phyloP scores from a whole-genome alignment of 2,888 invertebrate species.

The Saturnia pavonia region DNA sequence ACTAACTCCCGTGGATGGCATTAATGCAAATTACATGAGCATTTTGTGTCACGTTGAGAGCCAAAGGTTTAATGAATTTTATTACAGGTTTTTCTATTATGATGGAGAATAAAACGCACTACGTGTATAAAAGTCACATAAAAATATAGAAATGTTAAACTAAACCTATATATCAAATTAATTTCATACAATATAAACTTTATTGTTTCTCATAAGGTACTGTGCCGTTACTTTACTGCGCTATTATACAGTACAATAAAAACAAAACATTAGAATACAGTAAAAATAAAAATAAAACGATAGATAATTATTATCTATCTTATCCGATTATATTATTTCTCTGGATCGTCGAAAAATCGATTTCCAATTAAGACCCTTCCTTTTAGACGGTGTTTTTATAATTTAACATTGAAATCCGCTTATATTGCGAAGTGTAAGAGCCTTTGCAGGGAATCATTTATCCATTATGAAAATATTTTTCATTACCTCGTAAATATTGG shows the following conservation, averaged over 20 bases:
- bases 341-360: neutral
- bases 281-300: neutral
- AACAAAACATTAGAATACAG: no score
- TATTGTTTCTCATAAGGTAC: no score
- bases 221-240: no score
- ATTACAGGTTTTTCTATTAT: no score
- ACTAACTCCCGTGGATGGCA: no score
- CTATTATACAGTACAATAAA: no score
- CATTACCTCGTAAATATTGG: neutral
- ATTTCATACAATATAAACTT: neutral
- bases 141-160: neutral
- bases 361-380: slow-evolving; percentile 5
- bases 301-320: neutral
- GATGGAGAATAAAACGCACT: neutral
- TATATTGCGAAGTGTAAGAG: slow-evolving; percentile 8
- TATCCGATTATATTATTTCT: neutral
- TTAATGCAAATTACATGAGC: no score
- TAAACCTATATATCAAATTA: neutral
- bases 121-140: no score
- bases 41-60: no score
- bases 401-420: slow-evolving; percentile 14
- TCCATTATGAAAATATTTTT: slow-evolving; percentile 12
- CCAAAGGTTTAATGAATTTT: no score
- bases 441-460: neutral
- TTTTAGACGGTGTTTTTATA: slow-evolving; percentile 2